Percentiles rank a stretch among this genome's conserved stretches.
Evolutionary conservation across 2,797 vertebrate genomes (phyloP).

Genomic region (Lagodon rhomboides): DNA sequence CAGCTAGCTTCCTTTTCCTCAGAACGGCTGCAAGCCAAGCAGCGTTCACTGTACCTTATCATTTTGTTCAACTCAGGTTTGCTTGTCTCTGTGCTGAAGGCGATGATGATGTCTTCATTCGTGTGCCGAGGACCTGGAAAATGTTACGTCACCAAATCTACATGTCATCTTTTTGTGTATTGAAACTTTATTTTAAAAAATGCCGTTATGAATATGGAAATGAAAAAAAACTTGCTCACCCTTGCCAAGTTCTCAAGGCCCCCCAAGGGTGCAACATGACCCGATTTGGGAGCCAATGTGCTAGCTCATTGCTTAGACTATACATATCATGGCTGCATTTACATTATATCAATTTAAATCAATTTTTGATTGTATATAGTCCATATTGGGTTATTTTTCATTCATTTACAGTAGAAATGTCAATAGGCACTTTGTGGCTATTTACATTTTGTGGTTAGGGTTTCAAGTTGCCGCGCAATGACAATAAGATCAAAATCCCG

Average conservation of each 20-base stretch:
- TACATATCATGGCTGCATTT: background rate
- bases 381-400: background rate
- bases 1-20: background rate
- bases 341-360: background rate
- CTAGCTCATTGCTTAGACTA: background rate
- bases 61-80: background rate
- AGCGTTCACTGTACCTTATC: background rate
- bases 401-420: background rate
- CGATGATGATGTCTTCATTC: background rate
- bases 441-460: background rate
- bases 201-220: background rate
- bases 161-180: too few species aligned
- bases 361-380: background rate
- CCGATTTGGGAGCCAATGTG: background rate
- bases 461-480: background rate
- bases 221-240: background rate
- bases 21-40: background rate
- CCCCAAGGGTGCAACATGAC: background rate
- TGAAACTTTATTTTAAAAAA: too few species aligned
- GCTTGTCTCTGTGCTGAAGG: background rate
- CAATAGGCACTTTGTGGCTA: background rate
- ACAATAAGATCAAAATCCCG: slow-evolving; percentile 4
- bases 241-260: background rate
- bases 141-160: background rate
- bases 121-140: background rate